Evolutionary conservation across 2,113 vertebrate species (phyloP).

Genomic region (Ageneiosus marmoratus): DNA sequence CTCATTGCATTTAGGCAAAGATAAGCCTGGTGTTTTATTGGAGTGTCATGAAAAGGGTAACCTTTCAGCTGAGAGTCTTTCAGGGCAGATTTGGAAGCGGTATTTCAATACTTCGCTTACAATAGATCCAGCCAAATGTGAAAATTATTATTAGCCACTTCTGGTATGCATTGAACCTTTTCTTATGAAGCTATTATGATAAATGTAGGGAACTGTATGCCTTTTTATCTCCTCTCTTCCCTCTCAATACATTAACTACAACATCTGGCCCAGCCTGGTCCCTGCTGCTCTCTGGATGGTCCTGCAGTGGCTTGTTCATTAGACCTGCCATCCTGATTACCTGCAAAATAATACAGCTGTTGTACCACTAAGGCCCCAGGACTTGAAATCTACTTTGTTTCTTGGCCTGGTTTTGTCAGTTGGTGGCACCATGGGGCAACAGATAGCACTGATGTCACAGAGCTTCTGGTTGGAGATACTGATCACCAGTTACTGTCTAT

Average conservation of each 20-base stretch:
- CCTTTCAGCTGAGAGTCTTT: not conserved
- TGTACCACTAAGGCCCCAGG: no score
- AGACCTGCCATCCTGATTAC: not conserved
- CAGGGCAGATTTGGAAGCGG: not conserved
- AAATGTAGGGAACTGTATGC: not conserved
- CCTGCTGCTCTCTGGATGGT: not conserved
- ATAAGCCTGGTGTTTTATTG: not conserved
- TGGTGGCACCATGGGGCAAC: not conserved
- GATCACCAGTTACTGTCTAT: not conserved
- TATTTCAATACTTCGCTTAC: not conserved
- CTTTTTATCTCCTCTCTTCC: not conserved
- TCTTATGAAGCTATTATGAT: not conserved
- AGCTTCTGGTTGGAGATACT: not conserved
- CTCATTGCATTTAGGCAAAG: constrained; percentile 15
- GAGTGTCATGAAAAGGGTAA: not conserved
- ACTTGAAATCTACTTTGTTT: not conserved
- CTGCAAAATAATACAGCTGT: not conserved
- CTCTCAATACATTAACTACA: constrained; percentile 4
- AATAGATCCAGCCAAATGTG: not conserved
- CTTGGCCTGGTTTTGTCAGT: not conserved
- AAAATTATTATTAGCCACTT: not conserved
- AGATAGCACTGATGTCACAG: not conserved
- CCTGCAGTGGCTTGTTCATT: not conserved
- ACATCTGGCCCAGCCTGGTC: not conserved
- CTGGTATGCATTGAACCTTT: not conserved